Evolutionary conservation across 2,113 vertebrate genomes (phyloP).

Genomic region (Polyodon spathula): DNA sequence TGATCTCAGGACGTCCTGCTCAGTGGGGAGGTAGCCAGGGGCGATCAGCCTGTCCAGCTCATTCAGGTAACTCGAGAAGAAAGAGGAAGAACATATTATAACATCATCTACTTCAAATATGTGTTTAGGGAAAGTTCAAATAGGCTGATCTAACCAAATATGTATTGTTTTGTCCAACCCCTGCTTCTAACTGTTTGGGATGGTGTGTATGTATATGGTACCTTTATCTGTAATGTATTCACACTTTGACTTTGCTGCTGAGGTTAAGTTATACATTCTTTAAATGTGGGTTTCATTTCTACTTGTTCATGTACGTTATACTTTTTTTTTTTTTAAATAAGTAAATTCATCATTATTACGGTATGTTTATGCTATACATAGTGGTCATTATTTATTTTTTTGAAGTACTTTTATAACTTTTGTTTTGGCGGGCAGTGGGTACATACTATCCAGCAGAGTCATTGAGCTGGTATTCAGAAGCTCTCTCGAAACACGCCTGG

Average conservation of each 20-base stretch:
- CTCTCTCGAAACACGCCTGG: slow-evolving; percentile 84
- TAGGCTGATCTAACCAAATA: not conserved
- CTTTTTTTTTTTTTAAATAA: too few relatives aligned
- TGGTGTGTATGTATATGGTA: too few relatives aligned
- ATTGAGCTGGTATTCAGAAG: slow-evolving; percentile 95
- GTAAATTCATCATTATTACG: not conserved
- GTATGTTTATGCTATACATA: not conserved
- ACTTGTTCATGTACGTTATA: too few relatives aligned
- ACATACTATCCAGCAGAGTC: slow-evolving; percentile 93
- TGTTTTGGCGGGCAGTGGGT: not conserved
- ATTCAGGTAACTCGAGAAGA: slow-evolving; percentile 70
- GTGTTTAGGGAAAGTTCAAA: not conserved
- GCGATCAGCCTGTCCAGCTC: slow-evolving; percentile 80
- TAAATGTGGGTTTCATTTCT: too few relatives aligned
- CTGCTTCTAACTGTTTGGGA: too few relatives aligned
- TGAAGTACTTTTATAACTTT: too few relatives aligned
- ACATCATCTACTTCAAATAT: not conserved
- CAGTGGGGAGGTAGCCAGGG: slow-evolving; percentile 87
- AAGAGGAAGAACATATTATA: not conserved
- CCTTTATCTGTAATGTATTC: too few relatives aligned
- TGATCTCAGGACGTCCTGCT: slow-evolving; percentile 91
- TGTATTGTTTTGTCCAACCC: not conserved
- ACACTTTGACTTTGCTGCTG: too few relatives aligned
- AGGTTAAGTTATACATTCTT: too few relatives aligned
- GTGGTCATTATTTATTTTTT: not conserved